Evolutionary conservation across 2,888 invertebrate genomes (phyloP).

Genomic region (Acleris cristana): DNA sequence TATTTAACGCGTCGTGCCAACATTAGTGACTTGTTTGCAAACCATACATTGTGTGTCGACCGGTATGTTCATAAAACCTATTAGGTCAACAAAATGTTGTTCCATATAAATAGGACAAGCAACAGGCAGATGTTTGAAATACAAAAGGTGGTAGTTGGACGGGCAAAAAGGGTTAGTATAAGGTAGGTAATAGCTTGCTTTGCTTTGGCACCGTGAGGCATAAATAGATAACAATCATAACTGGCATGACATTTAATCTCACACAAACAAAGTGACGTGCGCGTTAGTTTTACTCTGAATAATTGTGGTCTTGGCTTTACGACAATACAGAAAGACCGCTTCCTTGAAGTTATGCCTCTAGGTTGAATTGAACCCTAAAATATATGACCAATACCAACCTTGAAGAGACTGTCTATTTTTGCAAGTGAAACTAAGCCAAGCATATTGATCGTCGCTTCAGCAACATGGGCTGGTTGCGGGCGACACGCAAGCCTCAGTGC

Average conservation of each 20-base stretch:
- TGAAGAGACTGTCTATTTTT: slow-evolving; percentile 46
- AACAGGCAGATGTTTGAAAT: slow-evolving; percentile 25
- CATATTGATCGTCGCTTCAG: slow-evolving; percentile 35
- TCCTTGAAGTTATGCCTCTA: too few species aligned
- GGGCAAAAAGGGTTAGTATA: background rate
- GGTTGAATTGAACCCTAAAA: slow-evolving; percentile 2
- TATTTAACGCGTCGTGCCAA: background rate
- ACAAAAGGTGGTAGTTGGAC: slow-evolving; percentile 5
- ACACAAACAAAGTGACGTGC: too few species aligned
- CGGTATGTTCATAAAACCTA: background rate
- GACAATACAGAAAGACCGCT: too few species aligned
- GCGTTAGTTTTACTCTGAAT: too few species aligned
- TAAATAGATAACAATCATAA: too few species aligned
- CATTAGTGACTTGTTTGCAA: slow-evolving; percentile 8
- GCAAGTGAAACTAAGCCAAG: slow-evolving; percentile 45
- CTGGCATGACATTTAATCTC: too few species aligned
- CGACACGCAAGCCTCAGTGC: slow-evolving; percentile 62
- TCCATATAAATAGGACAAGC: background rate
- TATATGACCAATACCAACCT: slow-evolving; percentile 41
- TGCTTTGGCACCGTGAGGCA: too few species aligned
- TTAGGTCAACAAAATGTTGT: background rate
- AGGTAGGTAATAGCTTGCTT: background rate
- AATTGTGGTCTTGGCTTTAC: background rate
- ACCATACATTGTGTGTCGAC: background rate
- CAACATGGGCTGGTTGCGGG: slow-evolving; percentile 49